Percentiles rank a stretch among this genome's conserved stretches.
phyloP scores from a whole-genome alignment of 2,797 vertebrate species.

The Mus spretus region DNA sequence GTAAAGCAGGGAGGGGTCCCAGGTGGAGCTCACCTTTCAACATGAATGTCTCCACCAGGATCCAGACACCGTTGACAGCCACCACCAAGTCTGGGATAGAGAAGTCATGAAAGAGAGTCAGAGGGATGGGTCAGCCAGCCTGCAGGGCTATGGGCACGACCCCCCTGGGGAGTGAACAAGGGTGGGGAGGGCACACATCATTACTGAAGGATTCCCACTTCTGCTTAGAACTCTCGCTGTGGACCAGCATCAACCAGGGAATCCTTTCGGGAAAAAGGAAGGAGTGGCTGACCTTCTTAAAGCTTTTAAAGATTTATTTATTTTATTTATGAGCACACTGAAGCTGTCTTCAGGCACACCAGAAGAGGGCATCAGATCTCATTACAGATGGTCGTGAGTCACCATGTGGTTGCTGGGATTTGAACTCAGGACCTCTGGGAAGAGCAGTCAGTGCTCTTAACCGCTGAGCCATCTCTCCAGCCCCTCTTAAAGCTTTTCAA shows the following conservation, averaged over 20 bases:
- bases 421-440: too few relatives aligned
- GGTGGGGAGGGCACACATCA: background rate
- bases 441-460: too few relatives aligned
- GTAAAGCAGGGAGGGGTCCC: accelerated
- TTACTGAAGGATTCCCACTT: background rate
- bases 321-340: too few relatives aligned
- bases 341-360: too few relatives aligned
- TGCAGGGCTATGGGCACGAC: background rate
- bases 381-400: too few relatives aligned
- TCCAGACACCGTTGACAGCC: constrained; percentile 97
- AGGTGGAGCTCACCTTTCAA: constrained; percentile 91
- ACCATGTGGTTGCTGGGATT: too few relatives aligned
- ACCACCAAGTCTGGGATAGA: constrained; percentile 94
- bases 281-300: background rate
- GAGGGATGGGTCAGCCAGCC: background rate
- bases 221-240: background rate
- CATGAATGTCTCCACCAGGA: constrained; percentile 96
- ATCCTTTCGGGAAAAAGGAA: background rate
- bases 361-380: too few relatives aligned
- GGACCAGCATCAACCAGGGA: background rate
- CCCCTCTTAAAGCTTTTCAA: background rate
- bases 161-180: background rate
- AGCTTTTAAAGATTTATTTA: too few relatives aligned
- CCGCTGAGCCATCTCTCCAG: too few relatives aligned
- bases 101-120: background rate